A percentile compares a stretch with the other conserved stretches of the same genome.
phyloP scores from a whole-genome alignment of 2,888 invertebrate genomes.

The Chouioia cunea region DNA sequence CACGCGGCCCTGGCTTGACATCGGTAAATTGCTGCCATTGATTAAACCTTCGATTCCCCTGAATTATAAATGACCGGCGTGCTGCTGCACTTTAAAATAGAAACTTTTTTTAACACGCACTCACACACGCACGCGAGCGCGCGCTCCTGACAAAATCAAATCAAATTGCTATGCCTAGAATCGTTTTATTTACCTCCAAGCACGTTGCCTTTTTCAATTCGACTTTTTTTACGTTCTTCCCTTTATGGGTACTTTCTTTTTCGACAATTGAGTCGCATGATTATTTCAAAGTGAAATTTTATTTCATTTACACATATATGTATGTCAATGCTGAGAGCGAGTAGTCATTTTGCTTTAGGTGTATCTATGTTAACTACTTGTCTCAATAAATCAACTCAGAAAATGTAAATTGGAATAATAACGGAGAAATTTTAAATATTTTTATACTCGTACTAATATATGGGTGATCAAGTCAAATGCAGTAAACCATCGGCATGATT shows the following conservation, averaged over 20 bases:
- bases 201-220: slow-evolving; percentile 16
- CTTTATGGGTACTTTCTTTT: slow-evolving; percentile 4
- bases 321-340: too few species aligned
- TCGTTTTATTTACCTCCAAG: slow-evolving; percentile 31
- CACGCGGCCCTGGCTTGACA: slow-evolving; percentile 35
- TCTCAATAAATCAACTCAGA: too few species aligned
- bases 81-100: slow-evolving; percentile 28
- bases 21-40: slow-evolving; percentile 46
- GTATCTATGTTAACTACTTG: too few species aligned
- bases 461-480: too few species aligned
- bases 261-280: too few species aligned
- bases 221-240: neutral
- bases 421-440: too few species aligned
- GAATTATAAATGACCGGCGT: slow-evolving; percentile 43
- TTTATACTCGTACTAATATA: too few species aligned
- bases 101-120: slow-evolving; percentile 24
- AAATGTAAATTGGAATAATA: too few species aligned
- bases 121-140: slow-evolving; percentile 7
- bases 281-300: too few species aligned
- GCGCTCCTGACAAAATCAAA: slow-evolving; percentile 38
- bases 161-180: slow-evolving; percentile 31
- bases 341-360: too few species aligned
- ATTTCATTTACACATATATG: too few species aligned
- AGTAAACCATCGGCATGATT: too few species aligned
- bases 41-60: slow-evolving; percentile 45